Evolutionary conservation across 2,797 vertebrate species (phyloP).

Genomic region (Premnoplex brunnescens): DNA sequence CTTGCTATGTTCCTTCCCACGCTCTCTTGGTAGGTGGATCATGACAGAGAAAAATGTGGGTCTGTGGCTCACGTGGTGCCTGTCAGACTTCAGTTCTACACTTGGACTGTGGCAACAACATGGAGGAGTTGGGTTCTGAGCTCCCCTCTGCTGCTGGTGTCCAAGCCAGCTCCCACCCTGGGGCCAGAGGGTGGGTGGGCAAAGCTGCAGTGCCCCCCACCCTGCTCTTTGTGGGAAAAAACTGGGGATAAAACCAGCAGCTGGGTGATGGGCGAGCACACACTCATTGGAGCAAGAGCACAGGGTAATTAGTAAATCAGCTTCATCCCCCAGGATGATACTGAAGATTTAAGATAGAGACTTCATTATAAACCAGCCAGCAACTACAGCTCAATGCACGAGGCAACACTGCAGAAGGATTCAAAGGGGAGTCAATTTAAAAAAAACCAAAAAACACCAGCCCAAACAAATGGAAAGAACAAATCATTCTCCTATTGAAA

Average conservation of each 20-base stretch:
- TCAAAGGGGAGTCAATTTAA: background rate
- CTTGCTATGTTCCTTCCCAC: background rate
- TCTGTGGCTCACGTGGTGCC: background rate
- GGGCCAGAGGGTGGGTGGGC: background rate
- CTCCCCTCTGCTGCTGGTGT: rapidly evolving
- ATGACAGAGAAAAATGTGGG: background rate
- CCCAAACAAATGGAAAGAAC: background rate
- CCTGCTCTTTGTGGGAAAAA: background rate
- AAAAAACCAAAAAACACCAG: no score
- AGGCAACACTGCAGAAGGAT: background rate
- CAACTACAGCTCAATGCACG: background rate
- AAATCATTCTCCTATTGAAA: background rate
- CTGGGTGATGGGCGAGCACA: background rate
- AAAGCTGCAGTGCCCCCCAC: background rate
- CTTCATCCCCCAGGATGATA: background rate
- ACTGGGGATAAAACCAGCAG: background rate
- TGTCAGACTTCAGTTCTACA: rapidly evolving
- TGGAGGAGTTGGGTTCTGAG: background rate
- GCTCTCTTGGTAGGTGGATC: background rate
- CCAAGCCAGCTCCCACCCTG: background rate
- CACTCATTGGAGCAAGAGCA: rapidly evolving
- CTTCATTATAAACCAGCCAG: background rate
- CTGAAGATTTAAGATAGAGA: background rate
- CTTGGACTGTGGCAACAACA: background rate
- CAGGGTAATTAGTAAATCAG: background rate